These are phyloP conservation scores for Euthynnus affinis DNA, from an alignment of 2,797 vertebrate species.

Conservation along the genomic window DNA sequence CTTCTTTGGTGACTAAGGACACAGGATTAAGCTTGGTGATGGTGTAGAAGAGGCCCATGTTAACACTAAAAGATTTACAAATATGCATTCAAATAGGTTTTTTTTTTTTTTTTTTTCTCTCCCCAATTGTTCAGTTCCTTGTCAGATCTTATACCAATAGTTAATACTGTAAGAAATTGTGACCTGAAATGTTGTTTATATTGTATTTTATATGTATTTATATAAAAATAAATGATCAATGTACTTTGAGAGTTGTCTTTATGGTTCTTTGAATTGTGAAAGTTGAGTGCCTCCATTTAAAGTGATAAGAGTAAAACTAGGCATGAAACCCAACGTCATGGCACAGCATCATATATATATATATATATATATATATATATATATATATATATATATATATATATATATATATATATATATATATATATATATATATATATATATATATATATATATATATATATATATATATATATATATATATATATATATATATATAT, in stretches of 20 bases:
- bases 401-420: no score
- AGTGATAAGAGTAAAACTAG: no score
- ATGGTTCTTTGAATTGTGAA: neutral
- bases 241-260: constrained; percentile 29
- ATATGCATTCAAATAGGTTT: constrained; percentile 27
- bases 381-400: no score
- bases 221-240: constrained; percentile 80
- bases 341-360: no score
- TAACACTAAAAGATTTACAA: constrained; percentile 32
- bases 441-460: no score
- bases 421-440: no score
- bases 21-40: constrained; percentile 30
- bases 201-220: constrained; percentile 84
- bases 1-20: constrained; percentile 63
- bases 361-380: no score
- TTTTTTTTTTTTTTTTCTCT: neutral
- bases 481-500: no score
- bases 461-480: no score
- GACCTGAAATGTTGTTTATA: constrained; percentile 67
- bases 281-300: neutral
- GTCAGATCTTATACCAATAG: constrained; percentile 28
- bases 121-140: constrained; percentile 2
- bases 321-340: no score
- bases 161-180: constrained; percentile 67
- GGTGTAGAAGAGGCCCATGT: constrained; percentile 15